These are phyloP conservation scores for Volucella inanis DNA, from an alignment of 2,888 invertebrate species.

Conservation along the genomic window DNA sequence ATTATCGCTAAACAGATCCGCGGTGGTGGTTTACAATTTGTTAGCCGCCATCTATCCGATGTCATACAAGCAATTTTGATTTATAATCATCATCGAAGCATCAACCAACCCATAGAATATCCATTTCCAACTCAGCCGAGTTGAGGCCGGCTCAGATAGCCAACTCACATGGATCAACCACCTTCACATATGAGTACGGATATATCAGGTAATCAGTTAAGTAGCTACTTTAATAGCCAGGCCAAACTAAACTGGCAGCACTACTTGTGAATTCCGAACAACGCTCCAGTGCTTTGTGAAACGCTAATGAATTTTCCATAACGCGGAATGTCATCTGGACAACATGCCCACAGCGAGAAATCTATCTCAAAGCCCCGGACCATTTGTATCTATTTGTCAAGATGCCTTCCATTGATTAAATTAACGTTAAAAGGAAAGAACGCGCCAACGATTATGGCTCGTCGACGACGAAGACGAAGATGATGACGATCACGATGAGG, in stretches of 20 bases:
- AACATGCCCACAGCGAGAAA: slow-evolving; percentile 68
- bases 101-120: slow-evolving; percentile 40
- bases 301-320: slow-evolving; percentile 75
- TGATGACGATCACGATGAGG: slow-evolving; percentile 1
- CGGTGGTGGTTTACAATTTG: slow-evolving; percentile 51
- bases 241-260: background rate
- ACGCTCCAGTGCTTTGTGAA: slow-evolving; percentile 56
- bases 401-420: slow-evolving; percentile 75
- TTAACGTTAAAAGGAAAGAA: slow-evolving; percentile 74
- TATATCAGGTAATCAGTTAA: background rate
- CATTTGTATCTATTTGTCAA: slow-evolving; percentile 75
- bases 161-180: slow-evolving; percentile 14
- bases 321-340: slow-evolving; percentile 70
- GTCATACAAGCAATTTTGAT: slow-evolving; percentile 71
- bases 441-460: slow-evolving; percentile 67
- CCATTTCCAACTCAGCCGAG: slow-evolving; percentile 49
- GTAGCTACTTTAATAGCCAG: slow-evolving; percentile 15
- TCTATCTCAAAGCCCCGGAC: slow-evolving; percentile 65
- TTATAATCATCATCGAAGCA: slow-evolving; percentile 56
- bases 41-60: slow-evolving; percentile 58
- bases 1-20: slow-evolving; percentile 55
- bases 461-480: slow-evolving; percentile 32
- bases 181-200: slow-evolving; percentile 25
- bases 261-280: slow-evolving; percentile 63
- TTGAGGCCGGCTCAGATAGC: slow-evolving; percentile 6